Conservation (phyloP, 2,113 vertebrate genomes). For the Tupaia tana region DNA sequence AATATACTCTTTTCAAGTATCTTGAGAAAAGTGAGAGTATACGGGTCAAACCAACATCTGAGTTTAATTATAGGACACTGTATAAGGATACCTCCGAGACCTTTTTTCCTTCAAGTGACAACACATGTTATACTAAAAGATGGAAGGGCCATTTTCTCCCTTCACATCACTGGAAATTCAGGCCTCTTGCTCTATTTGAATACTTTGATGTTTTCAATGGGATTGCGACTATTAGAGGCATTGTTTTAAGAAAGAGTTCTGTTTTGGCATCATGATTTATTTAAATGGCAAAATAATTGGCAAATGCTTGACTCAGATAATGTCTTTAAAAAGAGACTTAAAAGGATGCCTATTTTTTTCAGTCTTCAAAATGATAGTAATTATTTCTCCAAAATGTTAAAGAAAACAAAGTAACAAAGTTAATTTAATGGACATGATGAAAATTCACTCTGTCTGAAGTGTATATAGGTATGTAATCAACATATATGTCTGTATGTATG, state of each 20-base stretch:
- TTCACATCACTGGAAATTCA: slow-evolving; percentile 65
- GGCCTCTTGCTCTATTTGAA: slow-evolving; percentile 47
- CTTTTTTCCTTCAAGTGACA: slow-evolving; percentile 62
- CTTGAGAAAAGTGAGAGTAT: background rate
- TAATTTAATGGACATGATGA: background rate
- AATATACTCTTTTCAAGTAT: slow-evolving; percentile 63
- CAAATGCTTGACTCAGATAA: slow-evolving; percentile 25
- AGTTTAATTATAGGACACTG: slow-evolving; percentile 72
- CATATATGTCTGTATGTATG: accelerated
- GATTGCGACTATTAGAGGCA: slow-evolving; percentile 52
- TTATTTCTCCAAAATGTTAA: background rate
- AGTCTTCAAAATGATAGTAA: background rate
- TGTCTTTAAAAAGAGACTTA: slow-evolving; percentile 16
- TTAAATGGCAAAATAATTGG: slow-evolving; percentile 60
- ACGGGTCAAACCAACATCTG: slow-evolving; percentile 72
- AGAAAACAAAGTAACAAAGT: slow-evolving; percentile 44
- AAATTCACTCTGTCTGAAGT: background rate
- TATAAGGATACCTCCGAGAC: slow-evolving; percentile 63
- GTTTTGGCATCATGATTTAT: slow-evolving; percentile 57
- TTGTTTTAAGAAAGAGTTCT: slow-evolving; percentile 72
- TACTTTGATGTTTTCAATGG: slow-evolving; percentile 74
- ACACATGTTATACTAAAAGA: slow-evolving; percentile 72
- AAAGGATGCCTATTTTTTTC: background rate
- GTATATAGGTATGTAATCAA: background rate
- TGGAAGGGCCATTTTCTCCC: slow-evolving; percentile 69